A percentile compares a stretch with the other conserved stretches of the same genome.
Conservation (phyloP, 2,797 vertebrate genomes). For the Poeciliopsis turneri region DNA sequence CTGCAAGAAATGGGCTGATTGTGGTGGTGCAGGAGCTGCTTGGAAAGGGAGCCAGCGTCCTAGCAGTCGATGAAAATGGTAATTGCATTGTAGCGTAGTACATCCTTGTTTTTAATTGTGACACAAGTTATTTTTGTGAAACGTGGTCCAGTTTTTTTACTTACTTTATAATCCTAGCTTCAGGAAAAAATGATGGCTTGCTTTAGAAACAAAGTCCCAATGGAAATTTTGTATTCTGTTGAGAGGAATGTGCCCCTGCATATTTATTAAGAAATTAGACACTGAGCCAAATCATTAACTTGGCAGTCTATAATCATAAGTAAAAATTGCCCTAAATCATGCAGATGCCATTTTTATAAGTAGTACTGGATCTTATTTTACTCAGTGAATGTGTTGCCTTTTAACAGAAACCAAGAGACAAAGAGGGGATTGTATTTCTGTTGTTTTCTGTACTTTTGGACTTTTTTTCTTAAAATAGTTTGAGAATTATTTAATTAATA, state of each 20-base stretch:
- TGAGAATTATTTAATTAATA: too few species aligned
- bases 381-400: background rate
- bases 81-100: slow-evolving; percentile 44
- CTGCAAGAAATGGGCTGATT: slow-evolving; percentile 96
- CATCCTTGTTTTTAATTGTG: background rate
- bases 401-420: background rate
- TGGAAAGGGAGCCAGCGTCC: slow-evolving; percentile 95
- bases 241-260: background rate
- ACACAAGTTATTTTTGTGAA: background rate
- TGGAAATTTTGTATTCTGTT: background rate
- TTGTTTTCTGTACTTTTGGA: background rate
- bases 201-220: background rate
- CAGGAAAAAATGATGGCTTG: background rate
- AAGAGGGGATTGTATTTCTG: background rate
- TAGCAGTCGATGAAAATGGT: slow-evolving; percentile 98
- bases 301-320: background rate
- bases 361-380: background rate
- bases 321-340: background rate
- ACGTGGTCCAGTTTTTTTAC: background rate
- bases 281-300: background rate
- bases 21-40: slow-evolving; percentile 97
- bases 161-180: background rate
- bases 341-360: background rate
- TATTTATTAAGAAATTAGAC: background rate
- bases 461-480: background rate